Conservation (phyloP, 2,888 invertebrate genomes). For the Parthenolecanium corni region DNA sequence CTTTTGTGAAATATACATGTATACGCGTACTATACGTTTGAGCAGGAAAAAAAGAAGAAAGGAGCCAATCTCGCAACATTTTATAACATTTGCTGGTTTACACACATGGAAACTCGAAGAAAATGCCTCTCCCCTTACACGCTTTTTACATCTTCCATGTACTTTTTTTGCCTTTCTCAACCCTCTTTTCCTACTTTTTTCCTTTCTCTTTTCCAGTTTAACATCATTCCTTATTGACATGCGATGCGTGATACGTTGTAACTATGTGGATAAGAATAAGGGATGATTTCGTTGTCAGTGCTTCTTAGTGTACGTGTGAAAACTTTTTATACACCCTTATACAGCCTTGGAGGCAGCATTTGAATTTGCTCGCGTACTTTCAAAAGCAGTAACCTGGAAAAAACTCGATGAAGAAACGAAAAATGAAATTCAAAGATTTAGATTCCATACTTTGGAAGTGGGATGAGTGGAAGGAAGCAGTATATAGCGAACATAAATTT, state of each 20-base stretch:
- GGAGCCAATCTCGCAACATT: slow-evolving; percentile 24
- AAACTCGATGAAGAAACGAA: no score
- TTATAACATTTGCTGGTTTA: slow-evolving; percentile 24
- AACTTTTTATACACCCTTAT: no score
- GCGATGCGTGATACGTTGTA: slow-evolving; percentile 27
- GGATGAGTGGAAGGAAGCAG: no score
- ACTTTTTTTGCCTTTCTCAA: not conserved
- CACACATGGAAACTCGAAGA: not conserved
- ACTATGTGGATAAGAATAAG: slow-evolving; percentile 25
- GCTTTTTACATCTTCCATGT: slow-evolving; percentile 23
- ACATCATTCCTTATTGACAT: slow-evolving; percentile 28
- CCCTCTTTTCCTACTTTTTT: slow-evolving; percentile 1
- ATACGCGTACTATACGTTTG: not conserved
- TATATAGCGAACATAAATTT: no score
- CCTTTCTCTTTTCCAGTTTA: slow-evolving; percentile 12
- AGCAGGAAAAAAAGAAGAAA: slow-evolving; percentile 4
- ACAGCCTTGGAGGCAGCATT: no score
- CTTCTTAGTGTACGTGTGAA: slow-evolving; percentile 10
- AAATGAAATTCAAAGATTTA: no score
- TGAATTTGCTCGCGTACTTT: no score
- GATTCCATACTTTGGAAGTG: no score
- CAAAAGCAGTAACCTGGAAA: no score
- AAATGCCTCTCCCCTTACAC: slow-evolving; percentile 11
- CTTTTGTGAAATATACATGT: not conserved
- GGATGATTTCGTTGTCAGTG: slow-evolving; percentile 26